Base-by-base conservation (phyloP, 2,113 vertebrate species). In the Bostrychus sinensis region DNA sequence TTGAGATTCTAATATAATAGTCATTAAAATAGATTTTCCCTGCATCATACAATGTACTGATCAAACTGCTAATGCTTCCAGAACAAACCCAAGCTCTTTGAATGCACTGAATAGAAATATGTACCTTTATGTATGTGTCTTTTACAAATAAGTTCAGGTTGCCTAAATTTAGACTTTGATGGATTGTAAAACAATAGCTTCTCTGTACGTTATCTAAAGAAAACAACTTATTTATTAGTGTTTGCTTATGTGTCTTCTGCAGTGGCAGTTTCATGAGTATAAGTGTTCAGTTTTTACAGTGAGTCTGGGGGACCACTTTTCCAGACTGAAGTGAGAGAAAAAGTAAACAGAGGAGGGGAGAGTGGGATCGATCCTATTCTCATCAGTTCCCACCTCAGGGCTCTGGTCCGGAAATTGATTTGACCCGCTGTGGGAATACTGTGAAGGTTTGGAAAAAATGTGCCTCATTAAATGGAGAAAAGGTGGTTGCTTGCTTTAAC, bases 321-420 rank as follows among this genome's bases (percentile, higher is more conserved):
- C 56, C 51, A 51, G 54, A 57, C 63, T 67, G 61, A 74, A 73
- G 77, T 77, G 69, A 65, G 60, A 56, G 75, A 71, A 68, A 76
- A 84, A 67, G 78, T 84, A 88, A 87, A 88, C 85, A 85, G 78
- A 79, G 74, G 79, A 83, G 60, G 74, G 70, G 76, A 77, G 78
- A 74, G 77, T 74, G 72, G 62, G 88, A 92, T 92, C 89, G 90
- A 92, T 92, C 84, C 71, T 58, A 66, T 75, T 82, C 83, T 89
- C 87, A 85, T 88, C 85, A 90, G 79, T 66, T 85, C 80, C 83
- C 78, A 89, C 88, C 89, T 88, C 71, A 50, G 81, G 87, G 86
- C 81, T 71, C 66, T 2, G 61, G 72, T 70, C 39, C 45, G 66
- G 77, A 79, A 81, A 87, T 82, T 88, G 84, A 71, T 78, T 81